These are phyloP conservation scores for Stratiomys singularior DNA, from an alignment of 2,888 invertebrate genomes.

Conservation along the genomic window DNA sequence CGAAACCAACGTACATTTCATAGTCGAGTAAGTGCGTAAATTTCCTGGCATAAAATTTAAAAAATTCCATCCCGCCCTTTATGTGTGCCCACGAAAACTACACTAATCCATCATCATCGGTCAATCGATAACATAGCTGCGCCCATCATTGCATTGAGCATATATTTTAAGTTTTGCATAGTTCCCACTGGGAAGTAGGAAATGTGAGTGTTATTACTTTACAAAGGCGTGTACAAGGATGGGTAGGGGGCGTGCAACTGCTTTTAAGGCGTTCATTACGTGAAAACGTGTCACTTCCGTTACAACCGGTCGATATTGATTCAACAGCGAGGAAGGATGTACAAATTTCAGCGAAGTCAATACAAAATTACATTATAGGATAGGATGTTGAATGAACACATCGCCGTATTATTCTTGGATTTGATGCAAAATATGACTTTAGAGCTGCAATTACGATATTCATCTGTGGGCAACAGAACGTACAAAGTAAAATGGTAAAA, in stretches of 20 bases:
- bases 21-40: constrained; percentile 71
- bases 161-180: background rate
- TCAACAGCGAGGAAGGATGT: constrained; percentile 29
- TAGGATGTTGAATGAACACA: too few relatives aligned
- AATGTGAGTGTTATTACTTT: background rate
- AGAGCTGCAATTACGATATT: too few relatives aligned
- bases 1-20: constrained; percentile 81
- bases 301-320: constrained; percentile 34
- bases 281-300: constrained; percentile 15
- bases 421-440: too few relatives aligned
- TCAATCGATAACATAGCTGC: constrained; percentile 25
- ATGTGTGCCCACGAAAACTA: background rate
- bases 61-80: background rate
- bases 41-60: too few relatives aligned
- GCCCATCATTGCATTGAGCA: background rate
- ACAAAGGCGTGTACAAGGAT: constrained; percentile 25
- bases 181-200: background rate
- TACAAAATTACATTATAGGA: background rate
- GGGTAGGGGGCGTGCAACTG: constrained; percentile 23
- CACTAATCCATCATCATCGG: background rate
- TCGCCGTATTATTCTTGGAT: too few relatives aligned
- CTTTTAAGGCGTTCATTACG: background rate
- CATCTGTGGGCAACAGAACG: too few relatives aligned
- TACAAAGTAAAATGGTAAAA: too few relatives aligned
- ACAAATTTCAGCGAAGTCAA: constrained; percentile 8